Evolutionary conservation across 92 coral and sea anemone species (phyloP), one percentile per base, ranked within the genome.

Genomic region (Epizoanthus illoricatus): DNA sequence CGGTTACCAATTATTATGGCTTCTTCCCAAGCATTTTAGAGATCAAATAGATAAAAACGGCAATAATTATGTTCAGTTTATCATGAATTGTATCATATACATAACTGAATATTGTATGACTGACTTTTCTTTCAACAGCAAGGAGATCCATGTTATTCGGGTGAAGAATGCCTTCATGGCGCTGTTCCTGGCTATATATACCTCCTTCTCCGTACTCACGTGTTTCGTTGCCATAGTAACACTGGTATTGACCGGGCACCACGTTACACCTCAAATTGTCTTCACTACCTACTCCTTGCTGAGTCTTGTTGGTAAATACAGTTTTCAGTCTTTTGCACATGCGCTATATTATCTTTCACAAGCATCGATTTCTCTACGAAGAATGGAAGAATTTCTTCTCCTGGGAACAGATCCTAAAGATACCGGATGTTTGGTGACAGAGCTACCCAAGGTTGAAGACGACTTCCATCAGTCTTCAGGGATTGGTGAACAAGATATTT

Each of bases 151-250:
- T 23, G 74, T 79, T 10, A 66, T 79, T 62, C 63, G 84, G 72
- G 52, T 63, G 60, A 79, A 73, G 54, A 64, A 61, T 79, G 73
- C 73, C 67, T 47, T 64, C 40, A 24, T 79, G 61, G 84, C 74
- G 60, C 65, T 58, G 57, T 43, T 62, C 18, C 65, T 79, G 84
- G 84, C 84, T 24, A 65, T 65, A 10, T 58, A 47, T 17, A 43
- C 69, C 3, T 62, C 62, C 39, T 79, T 70, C 19, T 73, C 84
- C 45, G 84, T 45, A 40, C 71, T 79, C 4, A 58, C 84, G 52
- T 79, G 72, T 54, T 79, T 79, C 52, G 36, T 79, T 10, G 65
- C 84, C 73, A 63, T 79, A 60, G 73, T 79, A 19, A 65, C 84
- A n/a, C 36, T 79, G 19, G 18, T 79, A 62, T 42, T 73, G 54